Base-by-base conservation (phyloP, 2,797 vertebrate species). In the Girardinus metallicus region DNA sequence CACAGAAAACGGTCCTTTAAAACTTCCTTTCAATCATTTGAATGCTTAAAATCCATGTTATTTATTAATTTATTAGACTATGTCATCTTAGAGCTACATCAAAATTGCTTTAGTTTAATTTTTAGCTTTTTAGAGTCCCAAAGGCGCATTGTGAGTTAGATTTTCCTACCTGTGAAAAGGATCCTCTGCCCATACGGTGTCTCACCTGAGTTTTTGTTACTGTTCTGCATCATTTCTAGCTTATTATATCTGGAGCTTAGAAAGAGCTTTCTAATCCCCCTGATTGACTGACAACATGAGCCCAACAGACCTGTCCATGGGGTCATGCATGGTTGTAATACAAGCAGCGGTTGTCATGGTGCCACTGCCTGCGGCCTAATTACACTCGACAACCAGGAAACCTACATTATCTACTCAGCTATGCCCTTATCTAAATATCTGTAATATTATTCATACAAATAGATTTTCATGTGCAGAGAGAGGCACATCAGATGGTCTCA, bases 81-180 rank as follows among this genome's bases (percentile, higher is more conserved):
- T 23, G 7, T 10, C 18, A 23, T 39, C 36, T 41, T 26, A 18
- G 21, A 41, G 21, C 64, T 41, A 41, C 21, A 41, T 41, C 36
- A n/a, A n/a, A 70, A 43, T n/a, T 43, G 66, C 23, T 43, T 43
- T 66, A 21, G 39, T 39, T 21, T 66, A 1, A 36, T 36, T 39
- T 66, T 23, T 13, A n/a, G 23, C 4, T 10, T 70, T 70, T 70
- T 13, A 43, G 5, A 3, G 11, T 70, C 23, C n/a, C 68, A 53
- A 26, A 77, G 15, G 9, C 2, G 57, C 4, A 1, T 60, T 15
- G 3, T 39, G 23, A 57, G 0, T 23, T 23, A 9, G 18, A 3
- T 66, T 70, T 10, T 74, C 87, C 29, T 94, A 96, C 95, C 96
- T 94, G 96, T 96, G 75, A 96, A 96, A 53, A 96, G 76, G 57